A percentile compares a stretch with the other conserved stretches of the same genome.
phyloP scores from a whole-genome alignment of 2,113 vertebrate species.

The Todiramphus saurophagus region DNA sequence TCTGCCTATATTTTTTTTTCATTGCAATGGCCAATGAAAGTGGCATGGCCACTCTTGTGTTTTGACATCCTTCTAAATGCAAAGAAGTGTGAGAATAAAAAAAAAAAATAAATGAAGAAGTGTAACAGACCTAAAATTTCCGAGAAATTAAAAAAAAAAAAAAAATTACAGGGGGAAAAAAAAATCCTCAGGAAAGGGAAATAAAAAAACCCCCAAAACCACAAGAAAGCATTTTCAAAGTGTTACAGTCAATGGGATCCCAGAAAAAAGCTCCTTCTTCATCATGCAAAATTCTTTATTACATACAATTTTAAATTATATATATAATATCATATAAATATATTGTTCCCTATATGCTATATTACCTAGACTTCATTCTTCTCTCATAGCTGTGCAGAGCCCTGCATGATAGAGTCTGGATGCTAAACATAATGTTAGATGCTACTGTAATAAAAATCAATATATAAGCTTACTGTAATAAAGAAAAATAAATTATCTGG shows the following conservation, averaged over 20 bases:
- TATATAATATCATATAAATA: neutral
- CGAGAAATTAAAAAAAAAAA: neutral
- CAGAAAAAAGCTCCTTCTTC: neutral
- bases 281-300: neutral
- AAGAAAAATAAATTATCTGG: neutral
- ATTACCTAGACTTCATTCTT: neutral
- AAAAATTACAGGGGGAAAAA: neutral
- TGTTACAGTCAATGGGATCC: neutral
- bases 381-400: neutral
- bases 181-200: neutral
- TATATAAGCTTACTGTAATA: neutral
- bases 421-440: neutral
- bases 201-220: neutral
- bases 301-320: neutral
- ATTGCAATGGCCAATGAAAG: neutral
- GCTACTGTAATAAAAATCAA: neutral
- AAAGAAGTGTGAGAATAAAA: neutral
- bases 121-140: neutral
- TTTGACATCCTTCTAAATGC: neutral
- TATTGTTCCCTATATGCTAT: neutral
- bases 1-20: neutral
- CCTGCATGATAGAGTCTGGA: neutral
- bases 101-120: neutral
- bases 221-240: neutral
- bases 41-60: neutral